Conservation (phyloP, 2,797 vertebrate genomes). For the Paguma larvata region DNA sequence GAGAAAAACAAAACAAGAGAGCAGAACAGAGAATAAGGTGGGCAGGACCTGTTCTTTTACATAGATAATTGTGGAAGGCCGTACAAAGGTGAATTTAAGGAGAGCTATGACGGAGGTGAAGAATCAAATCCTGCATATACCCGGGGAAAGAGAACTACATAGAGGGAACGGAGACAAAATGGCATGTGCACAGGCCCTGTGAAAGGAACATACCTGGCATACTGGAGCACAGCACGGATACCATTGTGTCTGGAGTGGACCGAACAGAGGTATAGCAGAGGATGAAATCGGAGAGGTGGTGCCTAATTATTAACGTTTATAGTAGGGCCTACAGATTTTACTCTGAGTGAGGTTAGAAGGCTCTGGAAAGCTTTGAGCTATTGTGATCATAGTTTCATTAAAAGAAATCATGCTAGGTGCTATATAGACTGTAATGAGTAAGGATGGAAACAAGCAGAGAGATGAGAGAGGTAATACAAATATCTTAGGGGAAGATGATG, state of each 20-base stretch:
- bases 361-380: not conserved
- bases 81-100: not conserved
- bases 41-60: not conserved
- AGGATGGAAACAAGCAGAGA: not conserved
- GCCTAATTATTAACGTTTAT: not conserved
- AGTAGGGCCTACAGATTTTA: not conserved
- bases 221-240: not conserved
- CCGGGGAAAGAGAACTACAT: not conserved
- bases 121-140: no score
- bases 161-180: not conserved
- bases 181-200: not conserved
- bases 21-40: not conserved
- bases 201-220: not conserved
- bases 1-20: not conserved
- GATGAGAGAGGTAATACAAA: not conserved
- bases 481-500: not conserved
- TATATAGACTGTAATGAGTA: no score
- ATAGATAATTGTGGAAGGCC: not conserved
- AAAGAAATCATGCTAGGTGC: not conserved
- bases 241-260: accelerated
- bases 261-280: not conserved
- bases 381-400: not conserved
- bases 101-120: not conserved
- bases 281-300: not conserved
- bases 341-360: not conserved